Conservation (phyloP, 2,113 vertebrate genomes). For the Triplophysa dalaica region DNA sequence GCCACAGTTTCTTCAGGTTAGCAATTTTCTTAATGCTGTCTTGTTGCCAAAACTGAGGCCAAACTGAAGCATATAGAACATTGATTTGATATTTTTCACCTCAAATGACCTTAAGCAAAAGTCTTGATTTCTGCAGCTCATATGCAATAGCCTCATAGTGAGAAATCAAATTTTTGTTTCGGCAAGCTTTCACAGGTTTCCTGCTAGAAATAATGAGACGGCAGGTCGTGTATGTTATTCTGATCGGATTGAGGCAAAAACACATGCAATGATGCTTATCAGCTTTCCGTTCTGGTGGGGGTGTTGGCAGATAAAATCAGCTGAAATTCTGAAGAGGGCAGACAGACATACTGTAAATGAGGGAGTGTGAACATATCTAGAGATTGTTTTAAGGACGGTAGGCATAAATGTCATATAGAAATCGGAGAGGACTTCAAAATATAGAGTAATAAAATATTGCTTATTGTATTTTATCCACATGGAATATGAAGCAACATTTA, state of each 20-base stretch:
- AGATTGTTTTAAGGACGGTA: neutral
- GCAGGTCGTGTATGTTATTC: neutral
- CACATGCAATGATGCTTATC: neutral
- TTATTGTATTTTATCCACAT: too few species aligned
- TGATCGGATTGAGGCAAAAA: neutral
- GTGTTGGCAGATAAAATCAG: conserved; percentile 3
- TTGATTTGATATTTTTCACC: conserved; percentile 3
- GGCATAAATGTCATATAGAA: neutral
- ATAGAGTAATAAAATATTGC: too few species aligned
- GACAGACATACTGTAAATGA: neutral
- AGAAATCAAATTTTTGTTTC: neutral
- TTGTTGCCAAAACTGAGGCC: conserved; percentile 16
- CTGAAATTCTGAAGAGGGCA: neutral
- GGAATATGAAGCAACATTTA: too few species aligned
- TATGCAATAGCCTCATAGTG: neutral
- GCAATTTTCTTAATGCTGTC: conserved; percentile 7
- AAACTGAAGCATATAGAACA: neutral
- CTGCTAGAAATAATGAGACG: conserved; percentile 5
- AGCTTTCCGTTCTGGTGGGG: conserved; percentile 10
- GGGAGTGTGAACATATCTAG: neutral
- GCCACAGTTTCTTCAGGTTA: conserved; percentile 18
- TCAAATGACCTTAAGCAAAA: neutral
- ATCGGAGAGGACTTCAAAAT: too few species aligned
- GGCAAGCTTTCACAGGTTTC: neutral
- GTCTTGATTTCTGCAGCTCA: conserved; percentile 4